phyloP scores from a whole-genome alignment of 2,113 vertebrate genomes.

The Spea bombifrons region DNA sequence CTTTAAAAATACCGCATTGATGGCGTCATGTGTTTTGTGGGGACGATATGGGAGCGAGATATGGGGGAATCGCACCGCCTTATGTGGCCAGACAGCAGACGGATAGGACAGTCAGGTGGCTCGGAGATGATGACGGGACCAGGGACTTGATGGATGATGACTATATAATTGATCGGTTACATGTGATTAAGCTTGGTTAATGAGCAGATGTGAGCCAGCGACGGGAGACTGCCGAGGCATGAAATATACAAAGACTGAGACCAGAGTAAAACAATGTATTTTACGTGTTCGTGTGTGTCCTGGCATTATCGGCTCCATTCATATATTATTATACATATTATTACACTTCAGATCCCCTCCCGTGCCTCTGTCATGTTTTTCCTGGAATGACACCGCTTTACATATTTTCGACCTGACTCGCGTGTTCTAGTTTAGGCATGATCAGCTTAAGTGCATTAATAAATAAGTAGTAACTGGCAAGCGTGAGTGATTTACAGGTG shows the following conservation, averaged over 20 bases:
- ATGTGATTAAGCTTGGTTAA: not conserved
- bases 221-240: not conserved
- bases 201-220: not conserved
- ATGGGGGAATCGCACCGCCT: too few relatives aligned
- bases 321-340: too few relatives aligned
- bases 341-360: too few relatives aligned
- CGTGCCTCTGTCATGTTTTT: not conserved
- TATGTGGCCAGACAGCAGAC: not conserved
- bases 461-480: not conserved
- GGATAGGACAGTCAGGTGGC: not conserved
- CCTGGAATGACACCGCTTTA: not conserved
- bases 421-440: not conserved
- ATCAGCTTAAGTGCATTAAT: not conserved
- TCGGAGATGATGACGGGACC: not conserved
- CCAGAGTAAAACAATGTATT: not conserved
- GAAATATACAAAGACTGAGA: not conserved
- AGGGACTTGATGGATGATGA: conserved; percentile 19
- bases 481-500: not conserved
- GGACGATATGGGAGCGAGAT: too few relatives aligned
- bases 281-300: not conserved
- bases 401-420: not conserved
- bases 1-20: too few relatives aligned
- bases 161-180: not conserved
- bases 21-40: too few relatives aligned
- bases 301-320: too few relatives aligned